A percentile compares a stretch with the other conserved stretches of the same genome.
phyloP scores from a whole-genome alignment of 2,113 vertebrate species.

The Cichladusa arquata region DNA sequence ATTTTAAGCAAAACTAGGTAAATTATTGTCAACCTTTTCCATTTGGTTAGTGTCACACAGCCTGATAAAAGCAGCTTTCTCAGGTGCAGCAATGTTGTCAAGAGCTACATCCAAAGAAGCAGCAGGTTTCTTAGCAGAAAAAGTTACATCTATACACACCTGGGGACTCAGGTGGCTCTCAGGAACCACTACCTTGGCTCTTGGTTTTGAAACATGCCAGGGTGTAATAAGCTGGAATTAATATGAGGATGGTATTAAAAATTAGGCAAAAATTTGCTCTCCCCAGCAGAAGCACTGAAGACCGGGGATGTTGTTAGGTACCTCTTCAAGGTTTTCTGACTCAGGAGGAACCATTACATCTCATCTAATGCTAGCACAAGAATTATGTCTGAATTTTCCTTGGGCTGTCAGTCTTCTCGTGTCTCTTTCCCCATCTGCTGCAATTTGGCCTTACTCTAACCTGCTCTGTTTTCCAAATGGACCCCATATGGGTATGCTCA shows the following conservation, averaged over 20 bases:
- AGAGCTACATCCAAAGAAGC: not conserved
- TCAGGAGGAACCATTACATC: not conserved
- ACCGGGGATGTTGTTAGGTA: not conserved
- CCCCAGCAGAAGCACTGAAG: not conserved
- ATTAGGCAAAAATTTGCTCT: not conserved
- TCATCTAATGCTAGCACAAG: not conserved
- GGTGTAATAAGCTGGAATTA: not conserved
- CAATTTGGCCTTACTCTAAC: not conserved
- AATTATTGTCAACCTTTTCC: not conserved
- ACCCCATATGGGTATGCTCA: not conserved
- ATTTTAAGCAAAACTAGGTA: not conserved
- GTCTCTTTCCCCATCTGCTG: not conserved
- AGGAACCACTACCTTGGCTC: not conserved
- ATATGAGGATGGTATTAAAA: not conserved
- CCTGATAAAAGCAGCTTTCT: not conserved
- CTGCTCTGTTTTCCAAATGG: not conserved
- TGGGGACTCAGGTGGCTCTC: not conserved
- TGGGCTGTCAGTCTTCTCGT: not conserved
- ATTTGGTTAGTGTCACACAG: not conserved
- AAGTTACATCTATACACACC: not conserved
- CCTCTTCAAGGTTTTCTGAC: not conserved
- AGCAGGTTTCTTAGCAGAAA: not conserved
- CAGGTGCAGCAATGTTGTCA: not conserved
- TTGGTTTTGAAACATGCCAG: not conserved
- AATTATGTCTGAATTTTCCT: not conserved